phyloP scores from a whole-genome alignment of 1,140 invertebrate genomes.

The Coenobita brevimanus region DNA sequence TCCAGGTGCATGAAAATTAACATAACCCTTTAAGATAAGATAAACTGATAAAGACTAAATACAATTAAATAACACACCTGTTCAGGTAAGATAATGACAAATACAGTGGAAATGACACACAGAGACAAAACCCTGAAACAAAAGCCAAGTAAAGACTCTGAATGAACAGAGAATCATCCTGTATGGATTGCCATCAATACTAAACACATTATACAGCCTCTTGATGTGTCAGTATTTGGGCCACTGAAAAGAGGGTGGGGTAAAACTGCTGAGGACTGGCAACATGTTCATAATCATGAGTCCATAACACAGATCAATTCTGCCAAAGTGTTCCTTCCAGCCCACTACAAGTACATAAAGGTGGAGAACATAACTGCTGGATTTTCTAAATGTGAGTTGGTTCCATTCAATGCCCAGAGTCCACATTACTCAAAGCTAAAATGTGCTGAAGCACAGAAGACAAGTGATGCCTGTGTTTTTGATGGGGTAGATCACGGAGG shows the following conservation, averaged over 20 bases:
- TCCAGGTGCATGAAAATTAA: no score
- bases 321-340: conserved; percentile 5
- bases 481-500: conserved; percentile 16
- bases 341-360: background rate
- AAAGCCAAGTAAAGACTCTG: background rate
- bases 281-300: background rate
- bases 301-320: background rate
- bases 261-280: background rate
- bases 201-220: conserved; percentile 1
- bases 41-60: no score
- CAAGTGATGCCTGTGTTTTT: background rate
- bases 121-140: no score
- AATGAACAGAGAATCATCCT: conserved; percentile 15
- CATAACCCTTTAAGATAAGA: no score
- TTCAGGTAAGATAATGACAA: no score
- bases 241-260: conserved; percentile 14
- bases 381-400: background rate
- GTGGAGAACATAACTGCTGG: background rate
- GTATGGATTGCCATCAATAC: background rate
- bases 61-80: no score
- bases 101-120: no score
- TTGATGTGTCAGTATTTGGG: conserved; percentile 32
- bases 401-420: background rate
- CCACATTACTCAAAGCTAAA: background rate
- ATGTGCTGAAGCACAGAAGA: background rate